Evolutionary conservation across 1,140 invertebrate species (phyloP).

Genomic region (Drosophila busckii): DNA sequence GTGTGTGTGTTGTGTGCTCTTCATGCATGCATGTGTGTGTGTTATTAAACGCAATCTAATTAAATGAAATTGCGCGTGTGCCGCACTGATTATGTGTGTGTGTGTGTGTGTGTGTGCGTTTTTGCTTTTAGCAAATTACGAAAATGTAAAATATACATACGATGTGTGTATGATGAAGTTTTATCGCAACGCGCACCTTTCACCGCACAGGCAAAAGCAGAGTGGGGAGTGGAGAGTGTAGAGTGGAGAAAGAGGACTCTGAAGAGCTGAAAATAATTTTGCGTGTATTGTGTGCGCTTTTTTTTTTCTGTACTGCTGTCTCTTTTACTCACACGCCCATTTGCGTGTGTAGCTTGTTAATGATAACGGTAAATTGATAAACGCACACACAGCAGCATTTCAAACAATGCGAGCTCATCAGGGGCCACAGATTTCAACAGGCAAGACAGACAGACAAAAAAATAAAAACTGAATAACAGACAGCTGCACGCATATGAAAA

Average conservation of each 20-base stretch:
- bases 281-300: constrained; percentile 46
- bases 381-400: constrained; percentile 52
- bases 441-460: no score
- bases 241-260: no score
- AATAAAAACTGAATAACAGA: constrained; percentile 4
- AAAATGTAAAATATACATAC: constrained; percentile 76
- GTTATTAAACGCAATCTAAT: constrained; percentile 75
- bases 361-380: constrained; percentile 73
- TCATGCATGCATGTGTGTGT: constrained; percentile 31
- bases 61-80: constrained; percentile 61
- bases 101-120: constrained; percentile 12
- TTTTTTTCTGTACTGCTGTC: constrained; percentile 28
- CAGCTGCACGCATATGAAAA: no score
- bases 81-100: neutral
- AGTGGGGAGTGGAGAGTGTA: neutral
- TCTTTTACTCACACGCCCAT: constrained; percentile 11
- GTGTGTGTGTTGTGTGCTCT: constrained; percentile 9
- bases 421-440: no score
- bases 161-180: constrained; percentile 65
- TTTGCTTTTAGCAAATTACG: constrained; percentile 71
- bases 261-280: constrained; percentile 7
- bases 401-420: constrained; percentile 62
- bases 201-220: constrained; percentile 34
- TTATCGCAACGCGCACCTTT: constrained; percentile 65
- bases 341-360: constrained; percentile 56